Conservation (phyloP, 2,888 invertebrate species). For the Agrilus biguttatus region DNA sequence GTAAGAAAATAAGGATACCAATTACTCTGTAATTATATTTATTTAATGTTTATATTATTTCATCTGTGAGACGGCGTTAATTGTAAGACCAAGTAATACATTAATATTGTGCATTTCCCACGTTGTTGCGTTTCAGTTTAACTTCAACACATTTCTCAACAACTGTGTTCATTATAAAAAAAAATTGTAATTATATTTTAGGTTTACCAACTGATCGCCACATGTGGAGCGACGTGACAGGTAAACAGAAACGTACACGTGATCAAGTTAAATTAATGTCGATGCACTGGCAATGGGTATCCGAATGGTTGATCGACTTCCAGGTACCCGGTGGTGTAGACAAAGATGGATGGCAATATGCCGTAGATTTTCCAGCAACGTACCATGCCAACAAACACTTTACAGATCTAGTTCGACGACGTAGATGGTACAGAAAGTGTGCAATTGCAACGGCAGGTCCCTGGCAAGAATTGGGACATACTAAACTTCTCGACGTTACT, state of each 20-base stretch:
- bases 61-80: too few relatives aligned
- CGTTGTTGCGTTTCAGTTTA: too few relatives aligned
- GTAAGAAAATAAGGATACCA: too few relatives aligned
- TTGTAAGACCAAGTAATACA: too few relatives aligned
- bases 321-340: constrained; percentile 82
- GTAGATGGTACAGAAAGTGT: constrained; percentile 73
- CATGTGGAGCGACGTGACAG: constrained; percentile 85
- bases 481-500: constrained; percentile 68
- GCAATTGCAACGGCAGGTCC: constrained; percentile 73
- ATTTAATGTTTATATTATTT: too few relatives aligned
- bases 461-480: constrained; percentile 78
- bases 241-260: constrained; percentile 67
- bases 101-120: too few relatives aligned
- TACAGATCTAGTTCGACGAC: constrained; percentile 75
- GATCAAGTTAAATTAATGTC: constrained; percentile 77
- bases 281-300: constrained; percentile 81
- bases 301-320: constrained; percentile 89
- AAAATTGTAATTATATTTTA: constrained; percentile 1
- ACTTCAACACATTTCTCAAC: too few relatives aligned
- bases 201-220: constrained; percentile 75
- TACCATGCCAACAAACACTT: constrained; percentile 77
- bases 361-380: constrained; percentile 77
- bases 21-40: too few relatives aligned
- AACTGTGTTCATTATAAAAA: too few relatives aligned
- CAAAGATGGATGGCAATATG: constrained; percentile 89